These are phyloP conservation scores for Fistularia tabacaria DNA, from an alignment of 2,797 vertebrate species.

Conservation along the genomic window DNA sequence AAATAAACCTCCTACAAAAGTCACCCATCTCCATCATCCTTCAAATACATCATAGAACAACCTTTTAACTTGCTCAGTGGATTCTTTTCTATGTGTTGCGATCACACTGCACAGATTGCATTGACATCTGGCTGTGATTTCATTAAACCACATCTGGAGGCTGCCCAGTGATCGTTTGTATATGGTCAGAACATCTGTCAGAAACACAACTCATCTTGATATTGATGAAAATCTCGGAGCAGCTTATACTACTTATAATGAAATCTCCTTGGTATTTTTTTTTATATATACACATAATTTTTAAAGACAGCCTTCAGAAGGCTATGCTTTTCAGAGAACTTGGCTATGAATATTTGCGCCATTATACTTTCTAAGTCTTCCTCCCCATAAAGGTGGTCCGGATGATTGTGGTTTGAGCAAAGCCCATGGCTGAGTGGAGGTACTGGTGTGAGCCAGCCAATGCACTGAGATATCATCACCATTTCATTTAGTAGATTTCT, in stretches of 20 bases:
- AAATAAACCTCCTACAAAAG: too few species aligned
- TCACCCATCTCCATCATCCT: not conserved
- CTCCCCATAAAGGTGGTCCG: slow-evolving; percentile 24
- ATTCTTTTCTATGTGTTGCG: not conserved
- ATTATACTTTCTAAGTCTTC: slow-evolving; percentile 17
- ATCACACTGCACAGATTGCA: too few species aligned
- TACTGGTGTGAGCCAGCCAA: slow-evolving; percentile 34
- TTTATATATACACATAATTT: too few species aligned
- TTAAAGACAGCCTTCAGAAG: not conserved
- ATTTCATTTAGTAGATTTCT: slow-evolving; percentile 42
- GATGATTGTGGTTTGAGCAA: slow-evolving; percentile 43
- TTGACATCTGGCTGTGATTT: too few species aligned
- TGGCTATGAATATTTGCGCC: slow-evolving; percentile 15
- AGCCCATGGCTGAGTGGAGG: slow-evolving; percentile 32
- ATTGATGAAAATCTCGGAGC: too few species aligned
- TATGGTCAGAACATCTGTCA: too few species aligned
- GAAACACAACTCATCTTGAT: too few species aligned
- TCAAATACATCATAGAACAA: too few species aligned
- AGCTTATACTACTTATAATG: not conserved
- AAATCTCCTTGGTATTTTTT: not conserved
- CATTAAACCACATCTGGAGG: too few species aligned
- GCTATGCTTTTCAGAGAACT: slow-evolving; percentile 6
- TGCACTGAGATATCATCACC: slow-evolving; percentile 57
- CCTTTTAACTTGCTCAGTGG: not conserved
- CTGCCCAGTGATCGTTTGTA: too few species aligned